Conservation (phyloP, 2,113 vertebrate species). For the Tachuris rubrigastra region DNA sequence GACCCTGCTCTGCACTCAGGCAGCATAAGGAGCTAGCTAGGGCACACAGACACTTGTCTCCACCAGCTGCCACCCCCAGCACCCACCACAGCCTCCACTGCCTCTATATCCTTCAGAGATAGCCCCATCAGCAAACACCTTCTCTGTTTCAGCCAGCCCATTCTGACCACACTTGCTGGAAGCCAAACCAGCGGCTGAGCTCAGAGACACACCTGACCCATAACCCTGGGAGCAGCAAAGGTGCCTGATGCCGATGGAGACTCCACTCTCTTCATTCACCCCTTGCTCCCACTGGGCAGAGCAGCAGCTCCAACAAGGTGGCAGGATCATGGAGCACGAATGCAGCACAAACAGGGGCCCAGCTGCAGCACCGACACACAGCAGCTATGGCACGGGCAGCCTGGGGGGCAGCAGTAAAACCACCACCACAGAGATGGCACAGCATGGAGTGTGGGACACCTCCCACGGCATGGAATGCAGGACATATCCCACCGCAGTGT, state of each 20-base stretch:
- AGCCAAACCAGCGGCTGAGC: not conserved
- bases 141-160: not conserved
- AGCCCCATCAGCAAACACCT: not conserved
- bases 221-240: not conserved
- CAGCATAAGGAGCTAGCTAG: accelerated
- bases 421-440: not conserved
- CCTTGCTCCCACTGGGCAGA: not conserved
- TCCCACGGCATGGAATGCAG: no score
- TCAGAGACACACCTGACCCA: not conserved
- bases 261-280: not conserved
- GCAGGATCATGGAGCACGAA: accelerated
- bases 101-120: not conserved
- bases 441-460: not conserved
- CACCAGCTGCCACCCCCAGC: not conserved
- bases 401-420: not conserved
- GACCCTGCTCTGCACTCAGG: not conserved
- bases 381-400: accelerated
- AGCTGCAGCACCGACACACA: not conserved
- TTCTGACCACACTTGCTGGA: not conserved
- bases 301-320: not conserved
- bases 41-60: no score
- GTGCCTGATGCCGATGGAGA: not conserved
- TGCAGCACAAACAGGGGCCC: not conserved
- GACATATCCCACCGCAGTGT: not conserved
- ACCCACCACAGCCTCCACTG: not conserved